A percentile compares a stretch with the other conserved stretches of the same genome.
Conservation (phyloP, 35 echinoderm and acorn worm genomes). For the Apostichopus parvimensis region DNA sequence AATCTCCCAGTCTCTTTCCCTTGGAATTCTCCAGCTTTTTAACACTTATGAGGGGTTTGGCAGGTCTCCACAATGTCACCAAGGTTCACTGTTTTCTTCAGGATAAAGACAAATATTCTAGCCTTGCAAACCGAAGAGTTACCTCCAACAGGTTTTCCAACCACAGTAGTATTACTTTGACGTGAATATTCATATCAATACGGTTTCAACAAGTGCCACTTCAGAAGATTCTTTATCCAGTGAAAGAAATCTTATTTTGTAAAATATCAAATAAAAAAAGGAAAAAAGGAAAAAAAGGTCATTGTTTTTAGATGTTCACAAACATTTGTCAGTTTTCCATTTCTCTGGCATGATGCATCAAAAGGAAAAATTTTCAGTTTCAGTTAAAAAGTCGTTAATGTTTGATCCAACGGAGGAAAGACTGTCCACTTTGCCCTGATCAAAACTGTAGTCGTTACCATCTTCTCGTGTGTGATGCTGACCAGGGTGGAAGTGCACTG, state of each 20-base stretch:
- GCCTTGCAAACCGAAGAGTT: neutral
- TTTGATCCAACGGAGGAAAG: neutral
- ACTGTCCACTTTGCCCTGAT: neutral
- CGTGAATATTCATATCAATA: neutral
- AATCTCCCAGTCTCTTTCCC: no score
- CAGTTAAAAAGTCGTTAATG: neutral
- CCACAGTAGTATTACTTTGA: neutral
- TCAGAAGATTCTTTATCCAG: neutral
- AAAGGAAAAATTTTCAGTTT: neutral
- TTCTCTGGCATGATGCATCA: neutral
- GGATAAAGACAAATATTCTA: neutral
- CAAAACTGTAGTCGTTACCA: neutral
- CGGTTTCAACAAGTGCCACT: neutral
- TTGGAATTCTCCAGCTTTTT: no score
- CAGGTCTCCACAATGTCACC: no score
- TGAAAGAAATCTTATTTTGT: neutral
- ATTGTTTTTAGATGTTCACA: neutral
- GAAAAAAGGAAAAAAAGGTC: no score
- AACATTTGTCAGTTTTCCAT: neutral
- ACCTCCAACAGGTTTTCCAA: neutral
- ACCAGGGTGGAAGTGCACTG: neutral
- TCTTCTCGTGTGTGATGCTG: no score
- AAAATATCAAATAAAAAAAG: neutral
- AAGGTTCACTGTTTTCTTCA: no score
- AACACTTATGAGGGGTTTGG: no score